Evolutionary conservation across 2,888 invertebrate species (phyloP), one percentile per base, ranked within the genome.

Genomic region (Cephus pulcher): DNA sequence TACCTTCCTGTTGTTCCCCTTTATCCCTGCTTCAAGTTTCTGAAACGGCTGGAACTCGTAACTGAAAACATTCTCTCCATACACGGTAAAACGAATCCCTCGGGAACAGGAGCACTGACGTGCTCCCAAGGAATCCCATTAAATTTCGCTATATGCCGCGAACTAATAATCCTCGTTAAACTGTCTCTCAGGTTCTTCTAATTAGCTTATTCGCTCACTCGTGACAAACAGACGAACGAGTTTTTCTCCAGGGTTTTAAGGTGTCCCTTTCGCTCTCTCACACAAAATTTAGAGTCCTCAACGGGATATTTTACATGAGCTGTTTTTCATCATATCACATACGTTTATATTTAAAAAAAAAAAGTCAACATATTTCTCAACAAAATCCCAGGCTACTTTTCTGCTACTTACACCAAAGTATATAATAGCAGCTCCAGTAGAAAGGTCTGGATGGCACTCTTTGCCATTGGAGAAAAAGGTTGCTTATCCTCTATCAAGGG

Each of bases 21-120:
- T 82, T 83, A 80, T 83, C 81, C 40, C 77, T 76, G 80, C 78
- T 82, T 82, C 73, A 75, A 34, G 79, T 73, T 34, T 30, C 40
- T 75, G 73, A 77, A 78, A 56, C 73, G 73, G 2, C 32, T 32
- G 69, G 30, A 35, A 74, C 32, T 71, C 71, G 23, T 71, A 71
- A 71, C 71, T 34, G 71, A 76, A 77, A 77, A 75, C 74, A 77
- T 74, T 56, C 74, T 74, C 34, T 56, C 2, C 23, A 2, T 56
- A 56, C 9, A 23, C 56, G 56, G 23, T 23, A 56, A 56, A 40
- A 40, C 40, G 40, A 15, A 56, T 56, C 79, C 76, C 71, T 6
- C 6, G 35, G 76, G 32, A 3, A 12, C 30, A 68, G 68, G 23
- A 1, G 75, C 11, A 23, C 34, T 23, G 56, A 23, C 56, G 23